Evolutionary conservation across 1,140 invertebrate species (phyloP), one percentile per base, ranked within the genome.

Genomic region (Kradibia gibbosae): DNA sequence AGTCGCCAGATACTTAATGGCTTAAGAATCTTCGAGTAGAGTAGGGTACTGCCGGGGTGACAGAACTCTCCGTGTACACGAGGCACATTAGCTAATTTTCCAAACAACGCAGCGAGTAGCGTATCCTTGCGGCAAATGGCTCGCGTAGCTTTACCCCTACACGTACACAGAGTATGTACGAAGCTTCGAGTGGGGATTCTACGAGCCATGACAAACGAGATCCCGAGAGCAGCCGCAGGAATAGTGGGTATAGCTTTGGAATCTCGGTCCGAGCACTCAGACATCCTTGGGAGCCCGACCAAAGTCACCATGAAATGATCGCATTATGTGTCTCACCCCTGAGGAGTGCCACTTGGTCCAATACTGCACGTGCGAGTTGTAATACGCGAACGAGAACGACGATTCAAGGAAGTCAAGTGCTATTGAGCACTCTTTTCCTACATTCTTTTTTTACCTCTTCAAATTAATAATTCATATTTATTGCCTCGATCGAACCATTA

Each of bases 241-340:
- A 25, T 22, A 7, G 0, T 5, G 42, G 34, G n/a, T 72, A 72
- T n/a, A 77, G 50, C 80, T 55, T 55, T 39, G 74, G 82, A 78
- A 82, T 84, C 62, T 45, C 57, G 77, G 75, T 72, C 77, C 74
- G 60, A 78, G 39, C 53, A 67, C 81, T 85, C 80, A 85, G 81
- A 83, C 76, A 70, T 84, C 78, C 82, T 79, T 80, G 84, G 83
- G 83, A 25, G 15, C 73, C 73, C 79, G 79, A 78, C 82, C 80
- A 86, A 86, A 86, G 84, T 83, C 84, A 85, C 78, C 87, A 84
- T 84, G 85, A 86, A 88, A 87, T 86, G 86, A 89, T 88, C 80
- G 82, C 79, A 87, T 89, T 88, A 87, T 77, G 81, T 73, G 57
- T 67, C 57, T 75, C 70, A 50, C 31, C 39, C 74, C 34, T 25